Base-by-base conservation (phyloP, 2,797 vertebrate genomes). In the Danio tinwini region DNA sequence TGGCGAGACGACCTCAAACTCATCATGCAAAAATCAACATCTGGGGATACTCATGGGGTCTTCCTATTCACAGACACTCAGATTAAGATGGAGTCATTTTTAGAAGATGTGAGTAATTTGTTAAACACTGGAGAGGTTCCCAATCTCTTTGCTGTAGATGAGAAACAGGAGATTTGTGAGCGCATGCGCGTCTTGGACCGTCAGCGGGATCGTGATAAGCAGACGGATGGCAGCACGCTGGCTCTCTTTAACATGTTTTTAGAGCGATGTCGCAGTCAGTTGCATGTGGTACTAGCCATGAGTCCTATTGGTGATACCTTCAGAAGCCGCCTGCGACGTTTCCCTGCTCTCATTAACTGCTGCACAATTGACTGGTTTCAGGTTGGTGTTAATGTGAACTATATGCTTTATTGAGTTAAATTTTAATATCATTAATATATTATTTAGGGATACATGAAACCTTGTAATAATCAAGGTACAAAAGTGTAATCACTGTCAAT, bases 281-380 rank as follows among this genome's bases (percentile, higher is more conserved):
- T 98, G 72, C 96, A 97, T 6, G 91, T 98, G 29, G 96, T 97
- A 29, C 84, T 98, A 71, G 96, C 96, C 82, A 96, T 97, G 97
- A 98, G 96, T 86, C 97, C 96, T 80, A 95, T 98, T 11, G 96
- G 96, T 70, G 96, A 98, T 7, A 90, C 96, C 0, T 97, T 98
- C 72, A 92, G 96, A 63, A 93, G 90, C 72, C 94, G 94, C 4
- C 91, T 98, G 11, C 89, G 96, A 56, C 95, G 93, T 81, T 99
- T 98, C 81, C 97, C 97, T 0, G 97, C 97, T 0, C 96, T 99
- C 81, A 96, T 98, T 90, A 99, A 98, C 77, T 99, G 97, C 91
- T 98, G 97, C 87, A 99, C 97, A 74, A 97, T 98, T 81, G 94
- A 98, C 86, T 99, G 97, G 97, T 99, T 99, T 90, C 97, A 98